These are phyloP conservation scores for Rhyacichthys aspro DNA, from an alignment of 2,797 vertebrate species.

Conservation along the genomic window DNA sequence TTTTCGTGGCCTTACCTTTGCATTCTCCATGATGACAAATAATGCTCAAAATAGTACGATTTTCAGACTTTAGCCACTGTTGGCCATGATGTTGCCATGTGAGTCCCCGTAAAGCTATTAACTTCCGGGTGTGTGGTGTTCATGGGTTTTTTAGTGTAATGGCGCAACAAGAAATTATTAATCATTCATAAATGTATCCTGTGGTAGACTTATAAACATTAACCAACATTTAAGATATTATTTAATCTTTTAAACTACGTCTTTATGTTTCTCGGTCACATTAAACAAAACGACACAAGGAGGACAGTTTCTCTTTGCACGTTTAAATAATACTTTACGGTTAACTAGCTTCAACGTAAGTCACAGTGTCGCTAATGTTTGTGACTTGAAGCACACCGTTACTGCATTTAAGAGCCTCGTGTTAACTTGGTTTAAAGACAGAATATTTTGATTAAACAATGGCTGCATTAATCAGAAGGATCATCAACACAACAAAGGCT, in stretches of 20 bases:
- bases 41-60: neutral
- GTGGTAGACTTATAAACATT: neutral
- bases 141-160: conserved; percentile 24
- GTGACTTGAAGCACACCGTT: neutral
- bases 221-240: rapidly evolving
- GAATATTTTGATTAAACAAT: conserved; percentile 57
- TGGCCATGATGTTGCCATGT: conserved; percentile 39
- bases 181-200: neutral
- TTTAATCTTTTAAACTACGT: rapidly evolving
- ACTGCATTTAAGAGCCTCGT: neutral
- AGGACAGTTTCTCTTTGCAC: neutral
- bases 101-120: conserved; percentile 30
- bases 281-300: neutral
- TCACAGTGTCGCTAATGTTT: neutral
- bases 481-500: conserved; percentile 84
- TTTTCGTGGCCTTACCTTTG: conserved; percentile 19
- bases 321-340: conserved; percentile 21
- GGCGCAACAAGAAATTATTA: conserved; percentile 14
- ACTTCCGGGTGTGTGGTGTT: conserved; percentile 50
- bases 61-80: neutral
- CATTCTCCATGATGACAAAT: neutral
- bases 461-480: conserved; percentile 84
- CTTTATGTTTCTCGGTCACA: rapidly evolving
- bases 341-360: conserved; percentile 4
- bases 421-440: neutral